Evolutionary conservation across 1,140 invertebrate genomes (phyloP).

Genomic region (Pristionchus pacificus): DNA sequence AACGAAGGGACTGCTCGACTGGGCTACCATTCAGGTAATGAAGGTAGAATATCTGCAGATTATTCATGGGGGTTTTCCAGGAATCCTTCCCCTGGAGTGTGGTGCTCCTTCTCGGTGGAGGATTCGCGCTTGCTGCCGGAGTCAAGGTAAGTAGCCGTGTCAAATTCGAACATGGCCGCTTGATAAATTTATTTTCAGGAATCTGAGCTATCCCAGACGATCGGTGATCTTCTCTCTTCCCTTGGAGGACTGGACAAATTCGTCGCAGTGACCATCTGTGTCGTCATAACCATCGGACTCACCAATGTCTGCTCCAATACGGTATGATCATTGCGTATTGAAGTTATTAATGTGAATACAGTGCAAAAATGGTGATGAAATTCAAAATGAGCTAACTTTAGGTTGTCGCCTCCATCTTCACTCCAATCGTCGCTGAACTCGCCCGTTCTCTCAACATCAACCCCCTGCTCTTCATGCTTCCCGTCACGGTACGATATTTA

Average conservation of each 20-base stretch:
- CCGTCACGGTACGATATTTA: constrained; percentile 71
- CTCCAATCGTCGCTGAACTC: constrained; percentile 54
- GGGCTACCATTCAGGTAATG: constrained; percentile 58
- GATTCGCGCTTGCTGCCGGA: constrained; percentile 60
- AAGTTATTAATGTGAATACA: too few relatives aligned
- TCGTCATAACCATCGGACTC: constrained; percentile 56
- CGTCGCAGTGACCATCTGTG: constrained; percentile 55
- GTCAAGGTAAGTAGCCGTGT: constrained; percentile 50
- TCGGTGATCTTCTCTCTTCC: constrained; percentile 49
- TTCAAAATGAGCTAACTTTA: background rate
- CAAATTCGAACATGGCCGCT: constrained; percentile 6
- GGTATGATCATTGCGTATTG: too few relatives aligned
- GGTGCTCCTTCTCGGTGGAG: constrained; percentile 61
- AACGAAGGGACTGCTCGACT: constrained; percentile 49
- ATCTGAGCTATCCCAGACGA: constrained; percentile 42
- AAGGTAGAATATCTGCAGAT: too few relatives aligned
- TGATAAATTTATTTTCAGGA: constrained; percentile 26
- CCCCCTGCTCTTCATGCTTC: constrained; percentile 80
- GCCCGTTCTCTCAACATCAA: constrained; percentile 61
- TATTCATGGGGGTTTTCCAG: too few relatives aligned
- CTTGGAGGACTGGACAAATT: constrained; percentile 50
- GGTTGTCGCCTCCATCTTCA: constrained; percentile 59
- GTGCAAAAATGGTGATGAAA: too few relatives aligned
- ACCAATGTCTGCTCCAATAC: constrained; percentile 63
- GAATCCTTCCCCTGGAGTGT: constrained; percentile 61